A percentile compares a stretch with the other conserved stretches of the same genome.
Evolutionary conservation across 2,797 vertebrate species (phyloP).

Genomic region (Coluber constrictor): DNA sequence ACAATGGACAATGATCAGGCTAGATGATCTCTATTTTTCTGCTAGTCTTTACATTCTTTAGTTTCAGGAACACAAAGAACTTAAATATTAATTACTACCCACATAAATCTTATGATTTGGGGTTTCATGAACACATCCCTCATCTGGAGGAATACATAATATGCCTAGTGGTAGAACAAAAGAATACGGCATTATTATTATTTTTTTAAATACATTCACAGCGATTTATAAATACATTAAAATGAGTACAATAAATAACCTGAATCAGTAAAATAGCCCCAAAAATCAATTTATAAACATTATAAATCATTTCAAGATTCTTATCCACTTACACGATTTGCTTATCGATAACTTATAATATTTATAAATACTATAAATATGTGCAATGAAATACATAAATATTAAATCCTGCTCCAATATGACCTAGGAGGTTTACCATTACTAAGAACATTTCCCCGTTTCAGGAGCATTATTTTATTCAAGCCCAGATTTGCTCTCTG

Average conservation of each 20-base stretch:
- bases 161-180: neutral
- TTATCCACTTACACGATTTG: neutral
- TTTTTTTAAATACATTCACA: neutral
- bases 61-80: neutral
- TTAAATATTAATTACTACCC: constrained; percentile 18
- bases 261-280: neutral
- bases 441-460: neutral
- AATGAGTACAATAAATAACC: neutral
- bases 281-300: neutral
- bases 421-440: neutral
- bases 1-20: neutral
- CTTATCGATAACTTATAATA: neutral
- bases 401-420: neutral
- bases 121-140: neutral
- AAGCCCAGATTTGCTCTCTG: neutral
- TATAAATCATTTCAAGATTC: neutral
- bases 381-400: neutral
- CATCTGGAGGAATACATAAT: neutral
- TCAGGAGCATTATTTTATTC: neutral
- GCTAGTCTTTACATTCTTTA: neutral
- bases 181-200: neutral
- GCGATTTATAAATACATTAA: neutral
- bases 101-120: neutral
- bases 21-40: neutral
- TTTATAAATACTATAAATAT: neutral